Evolutionary conservation across 2,888 invertebrate genomes (phyloP), one percentile per base, ranked within the genome.

Genomic region (Andricus quercusramuli): DNA sequence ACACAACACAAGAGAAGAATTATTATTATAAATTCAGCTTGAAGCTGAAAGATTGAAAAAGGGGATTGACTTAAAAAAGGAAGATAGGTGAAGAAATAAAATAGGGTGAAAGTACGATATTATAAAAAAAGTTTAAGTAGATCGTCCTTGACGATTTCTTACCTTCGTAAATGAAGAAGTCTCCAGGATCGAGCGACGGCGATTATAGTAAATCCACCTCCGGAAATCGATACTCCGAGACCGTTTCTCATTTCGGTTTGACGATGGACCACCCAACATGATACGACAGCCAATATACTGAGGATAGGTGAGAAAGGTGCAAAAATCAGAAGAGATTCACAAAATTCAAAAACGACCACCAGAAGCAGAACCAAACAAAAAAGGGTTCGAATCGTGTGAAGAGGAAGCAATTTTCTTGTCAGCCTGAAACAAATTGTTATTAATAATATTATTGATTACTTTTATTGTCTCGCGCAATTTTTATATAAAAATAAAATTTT

Each of bases 221-320:
- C 88, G 17, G 87, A 78, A 44, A 84, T 81, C 15, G 83, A 83
- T 32, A 88, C 79, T 1, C 88, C 86, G 9, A 84, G 64, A 77
- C 88, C 86, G 32, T 87, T 86, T 32, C 85, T 85, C 44, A 84
- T 84, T 77, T 91, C 91, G 20, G 89, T 87, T 62, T 83, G 85
- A 25, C 88, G 88, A 83, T 91, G 90, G 65, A 90, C 82, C 65
- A 87, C 84, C 85, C 92, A 89, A 81, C 91, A 92, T 13, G 87
- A 85, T 20, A 89, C 5, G 13, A 89, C 79, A n/a, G 89, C 86
- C 17, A 89, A 20, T 6, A 89, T 79, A 1, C 87, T 86, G n/a
- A 87, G 78, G 41, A 85, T 80, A 70, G 90, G 86, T 6, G 88
- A 85, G 41, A 89, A 25, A 3, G 90, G 85, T 9, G 84, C 80